Conservation (phyloP, 1,140 invertebrate species). For the Ceratina japonica region DNA sequence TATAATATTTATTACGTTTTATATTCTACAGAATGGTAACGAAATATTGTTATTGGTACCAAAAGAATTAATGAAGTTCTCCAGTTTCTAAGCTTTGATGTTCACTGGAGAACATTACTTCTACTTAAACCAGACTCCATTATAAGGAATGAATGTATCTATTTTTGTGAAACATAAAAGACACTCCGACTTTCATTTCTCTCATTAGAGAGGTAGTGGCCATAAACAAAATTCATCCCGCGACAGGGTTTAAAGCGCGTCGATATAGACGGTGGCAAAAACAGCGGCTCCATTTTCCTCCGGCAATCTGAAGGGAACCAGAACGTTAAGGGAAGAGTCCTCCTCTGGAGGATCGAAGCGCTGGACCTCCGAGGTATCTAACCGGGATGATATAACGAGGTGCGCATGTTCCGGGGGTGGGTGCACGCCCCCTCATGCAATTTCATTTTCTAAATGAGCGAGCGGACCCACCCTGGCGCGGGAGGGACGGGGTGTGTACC, state of each 20-base stretch:
- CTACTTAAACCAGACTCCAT: not conserved
- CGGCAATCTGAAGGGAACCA: constrained; percentile 27
- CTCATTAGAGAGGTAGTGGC: constrained; percentile 22
- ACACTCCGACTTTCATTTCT: constrained; percentile 11
- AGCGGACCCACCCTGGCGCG: constrained; percentile 44
- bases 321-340: constrained; percentile 14
- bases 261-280: constrained; percentile 36
- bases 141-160: not conserved
- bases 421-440: constrained; percentile 71
- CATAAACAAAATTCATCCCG: constrained; percentile 52
- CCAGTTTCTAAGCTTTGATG: no score
- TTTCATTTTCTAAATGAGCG: constrained; percentile 71
- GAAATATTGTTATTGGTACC: no score
- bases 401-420: constrained; percentile 71
- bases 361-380: constrained; percentile 52
- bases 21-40: no score
- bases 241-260: constrained; percentile 50
- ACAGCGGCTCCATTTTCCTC: constrained; percentile 51
- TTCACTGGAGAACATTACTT: no score
- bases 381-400: constrained; percentile 54
- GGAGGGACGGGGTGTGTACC: constrained; percentile 52
- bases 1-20: no score
- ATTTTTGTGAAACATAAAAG: not conserved
- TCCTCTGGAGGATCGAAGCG: constrained; percentile 58
- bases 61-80: no score